Evolutionary conservation across 2,113 vertebrate species (phyloP).

Genomic region (Pterocles orientalis): DNA sequence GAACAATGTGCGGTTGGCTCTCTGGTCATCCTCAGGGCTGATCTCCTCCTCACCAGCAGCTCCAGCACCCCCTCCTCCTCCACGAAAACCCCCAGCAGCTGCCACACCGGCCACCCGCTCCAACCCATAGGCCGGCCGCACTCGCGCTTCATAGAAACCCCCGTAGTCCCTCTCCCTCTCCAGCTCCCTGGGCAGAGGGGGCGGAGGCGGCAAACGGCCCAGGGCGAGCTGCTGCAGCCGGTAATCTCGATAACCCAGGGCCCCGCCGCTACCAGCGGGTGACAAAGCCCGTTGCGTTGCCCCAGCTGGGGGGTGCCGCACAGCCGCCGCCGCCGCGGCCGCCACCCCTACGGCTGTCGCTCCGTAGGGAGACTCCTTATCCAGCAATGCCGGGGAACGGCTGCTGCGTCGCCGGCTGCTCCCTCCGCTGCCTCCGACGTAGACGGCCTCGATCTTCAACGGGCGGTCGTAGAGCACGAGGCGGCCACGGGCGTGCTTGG

Average conservation of each 20-base stretch:
- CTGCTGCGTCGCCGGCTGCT: constrained; percentile 85
- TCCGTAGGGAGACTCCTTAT: constrained; percentile 79
- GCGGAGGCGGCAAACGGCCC: constrained; percentile 89
- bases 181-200: constrained; percentile 87
- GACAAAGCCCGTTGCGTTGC: constrained; percentile 84
- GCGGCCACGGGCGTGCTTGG: constrained; percentile 91
- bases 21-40: constrained; percentile 95
- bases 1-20: constrained; percentile 95
- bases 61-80: constrained; percentile 49
- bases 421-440: constrained; percentile 73
- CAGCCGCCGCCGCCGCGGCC: constrained; percentile 75
- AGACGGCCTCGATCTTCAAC: constrained; percentile 92
- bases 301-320: constrained; percentile 76
- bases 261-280: constrained; percentile 77
- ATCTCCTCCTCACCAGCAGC: constrained; percentile 84
- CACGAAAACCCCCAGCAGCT: constrained; percentile 81
- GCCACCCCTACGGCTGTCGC: constrained; percentile 62
- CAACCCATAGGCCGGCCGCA: constrained; percentile 85
- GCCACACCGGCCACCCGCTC: constrained; percentile 80
- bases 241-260: constrained; percentile 92
- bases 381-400: constrained; percentile 84
- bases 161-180: constrained; percentile 92
- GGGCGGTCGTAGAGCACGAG: constrained; percentile 93
- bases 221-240: constrained; percentile 92
- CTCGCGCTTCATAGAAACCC: constrained; percentile 88